These are phyloP conservation scores for Aphis craccivora DNA, from an alignment of 1,140 invertebrate species.

Conservation along the genomic window DNA sequence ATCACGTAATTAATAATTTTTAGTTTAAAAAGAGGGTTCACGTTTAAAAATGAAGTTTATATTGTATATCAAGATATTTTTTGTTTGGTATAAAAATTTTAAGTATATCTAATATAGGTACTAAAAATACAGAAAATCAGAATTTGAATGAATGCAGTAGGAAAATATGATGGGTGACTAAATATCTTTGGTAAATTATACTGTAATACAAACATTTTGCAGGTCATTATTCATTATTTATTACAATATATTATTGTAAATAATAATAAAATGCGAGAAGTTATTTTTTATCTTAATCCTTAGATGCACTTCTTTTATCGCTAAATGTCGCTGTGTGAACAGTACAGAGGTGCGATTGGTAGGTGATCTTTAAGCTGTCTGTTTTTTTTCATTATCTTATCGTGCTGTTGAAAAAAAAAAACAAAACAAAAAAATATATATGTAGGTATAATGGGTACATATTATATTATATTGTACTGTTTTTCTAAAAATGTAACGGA, in stretches of 20 bases:
- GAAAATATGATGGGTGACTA: neutral
- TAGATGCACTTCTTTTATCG: neutral
- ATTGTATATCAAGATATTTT: too few species aligned
- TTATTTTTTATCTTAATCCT: slow-evolving; percentile 8
- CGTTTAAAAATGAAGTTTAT: too few species aligned
- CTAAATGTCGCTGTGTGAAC: neutral
- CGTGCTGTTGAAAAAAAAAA: neutral
- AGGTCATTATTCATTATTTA: neutral
- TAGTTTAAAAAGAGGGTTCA: too few species aligned
- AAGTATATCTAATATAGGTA: too few species aligned
- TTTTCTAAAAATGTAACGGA: neutral
- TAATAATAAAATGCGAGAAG: neutral
- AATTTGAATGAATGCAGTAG: neutral
- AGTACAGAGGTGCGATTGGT: neutral
- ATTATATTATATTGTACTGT: neutral
- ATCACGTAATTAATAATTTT: too few species aligned
- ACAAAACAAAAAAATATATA: neutral
- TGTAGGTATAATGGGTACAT: neutral
- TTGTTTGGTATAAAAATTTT: too few species aligned
- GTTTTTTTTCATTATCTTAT: neutral
- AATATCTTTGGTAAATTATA: neutral
- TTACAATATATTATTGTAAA: too few species aligned
- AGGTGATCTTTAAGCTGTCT: neutral
- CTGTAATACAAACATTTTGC: neutral
- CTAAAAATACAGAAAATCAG: neutral